phyloP scores from a whole-genome alignment of 2,888 invertebrate genomes.

The Rhogogaster chlorosoma region DNA sequence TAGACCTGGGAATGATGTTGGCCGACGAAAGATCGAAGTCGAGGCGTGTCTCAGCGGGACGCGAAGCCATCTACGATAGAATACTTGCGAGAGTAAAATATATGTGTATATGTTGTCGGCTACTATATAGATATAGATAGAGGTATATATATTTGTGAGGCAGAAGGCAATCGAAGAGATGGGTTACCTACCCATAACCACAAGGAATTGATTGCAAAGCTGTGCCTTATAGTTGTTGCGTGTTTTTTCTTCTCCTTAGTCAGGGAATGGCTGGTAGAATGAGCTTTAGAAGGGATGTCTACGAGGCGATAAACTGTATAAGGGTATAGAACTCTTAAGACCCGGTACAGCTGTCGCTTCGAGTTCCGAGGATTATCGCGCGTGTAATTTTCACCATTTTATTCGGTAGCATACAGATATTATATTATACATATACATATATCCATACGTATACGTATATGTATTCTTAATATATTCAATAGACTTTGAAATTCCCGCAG shows the following conservation, averaged over 20 bases:
- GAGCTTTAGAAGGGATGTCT: conserved; percentile 10
- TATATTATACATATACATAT: not conserved
- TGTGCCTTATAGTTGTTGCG: conserved; percentile 19
- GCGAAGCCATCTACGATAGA: not conserved
- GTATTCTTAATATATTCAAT: not conserved
- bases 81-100: not conserved
- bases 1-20: not conserved
- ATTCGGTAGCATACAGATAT: not conserved
- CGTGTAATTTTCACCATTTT: conserved; percentile 25
- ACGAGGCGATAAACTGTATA: conserved; percentile 14
- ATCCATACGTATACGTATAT: not conserved
- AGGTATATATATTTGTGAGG: not conserved
- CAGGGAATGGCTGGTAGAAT: not conserved
- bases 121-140: not conserved
- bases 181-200: conserved; percentile 32
- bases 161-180: conserved; percentile 29
- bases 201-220: conserved; percentile 40
- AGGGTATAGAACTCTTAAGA: not conserved
- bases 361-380: conserved; percentile 13
- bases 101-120: not conserved
- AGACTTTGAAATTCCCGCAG: not conserved
- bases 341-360: not conserved
- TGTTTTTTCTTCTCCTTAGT: not conserved
- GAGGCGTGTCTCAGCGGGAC: conserved; percentile 35
- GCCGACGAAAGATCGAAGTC: conserved; percentile 16